Conservation (phyloP, 1,140 invertebrate genomes). For the Lutraria rhynchaena region DNA sequence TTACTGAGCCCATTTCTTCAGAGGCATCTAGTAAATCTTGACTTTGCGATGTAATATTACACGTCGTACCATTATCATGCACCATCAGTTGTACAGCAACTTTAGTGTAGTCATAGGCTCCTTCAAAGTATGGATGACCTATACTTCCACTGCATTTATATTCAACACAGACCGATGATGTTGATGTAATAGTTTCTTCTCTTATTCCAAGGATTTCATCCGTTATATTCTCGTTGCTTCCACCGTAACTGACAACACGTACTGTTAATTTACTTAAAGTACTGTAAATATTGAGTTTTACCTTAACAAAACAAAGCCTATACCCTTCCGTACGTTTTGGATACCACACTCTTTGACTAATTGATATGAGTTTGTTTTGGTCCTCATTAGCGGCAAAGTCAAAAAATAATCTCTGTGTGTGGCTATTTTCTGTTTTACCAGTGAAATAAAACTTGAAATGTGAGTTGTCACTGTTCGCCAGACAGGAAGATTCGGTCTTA, state of each 20-base stretch:
- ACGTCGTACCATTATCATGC: background rate
- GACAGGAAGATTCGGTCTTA: background rate
- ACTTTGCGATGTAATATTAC: background rate
- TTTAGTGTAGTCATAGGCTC: background rate
- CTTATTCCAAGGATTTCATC: background rate
- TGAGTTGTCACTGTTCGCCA: background rate
- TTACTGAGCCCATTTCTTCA: background rate
- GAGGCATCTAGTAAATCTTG: background rate
- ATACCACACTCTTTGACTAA: background rate
- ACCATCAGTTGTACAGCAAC: background rate
- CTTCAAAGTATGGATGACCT: background rate
- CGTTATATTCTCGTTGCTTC: background rate
- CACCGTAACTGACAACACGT: background rate
- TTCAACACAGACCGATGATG: background rate
- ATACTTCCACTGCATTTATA: constrained; percentile 3
- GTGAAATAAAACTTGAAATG: background rate
- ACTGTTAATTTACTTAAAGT: background rate
- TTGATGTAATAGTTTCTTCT: background rate
- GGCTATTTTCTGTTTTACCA: background rate
- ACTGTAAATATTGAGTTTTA: background rate
- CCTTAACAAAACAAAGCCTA: background rate
- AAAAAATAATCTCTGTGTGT: background rate
- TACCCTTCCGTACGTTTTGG: background rate
- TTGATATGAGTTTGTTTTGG: background rate
- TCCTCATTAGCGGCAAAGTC: background rate